Evolutionary conservation across 2,888 invertebrate genomes (phyloP).

Genomic region (Thymelicus acteon): DNA sequence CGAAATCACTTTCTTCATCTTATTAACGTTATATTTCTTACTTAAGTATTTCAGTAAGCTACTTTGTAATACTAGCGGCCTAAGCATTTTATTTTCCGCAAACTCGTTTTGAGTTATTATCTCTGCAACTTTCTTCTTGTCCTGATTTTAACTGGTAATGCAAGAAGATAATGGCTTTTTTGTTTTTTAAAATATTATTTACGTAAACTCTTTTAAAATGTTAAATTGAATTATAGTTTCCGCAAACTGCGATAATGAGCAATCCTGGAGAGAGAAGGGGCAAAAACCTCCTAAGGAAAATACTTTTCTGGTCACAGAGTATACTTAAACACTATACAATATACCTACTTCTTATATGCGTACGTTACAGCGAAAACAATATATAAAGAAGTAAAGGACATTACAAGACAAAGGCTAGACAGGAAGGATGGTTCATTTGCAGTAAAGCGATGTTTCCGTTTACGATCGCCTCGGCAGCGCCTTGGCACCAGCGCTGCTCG

Average conservation of each 20-base stretch:
- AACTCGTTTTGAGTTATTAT: constrained; percentile 1
- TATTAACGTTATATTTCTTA: constrained; percentile 43
- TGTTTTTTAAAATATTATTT: not conserved
- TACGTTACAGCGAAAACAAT: not conserved
- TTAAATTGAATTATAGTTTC: no score
- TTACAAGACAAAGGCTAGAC: constrained; percentile 35
- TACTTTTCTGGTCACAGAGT: no score
- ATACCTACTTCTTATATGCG: no score
- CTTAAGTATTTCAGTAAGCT: constrained; percentile 37
- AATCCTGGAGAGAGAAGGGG: no score
- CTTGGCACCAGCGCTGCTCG: constrained; percentile 23
- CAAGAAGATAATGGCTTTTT: not conserved
- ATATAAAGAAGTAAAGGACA: constrained; percentile 30
- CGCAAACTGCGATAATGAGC: no score
- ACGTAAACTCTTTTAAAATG: no score
- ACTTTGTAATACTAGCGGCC: constrained; percentile 6
- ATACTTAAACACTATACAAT: no score
- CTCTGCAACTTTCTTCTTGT: not conserved
- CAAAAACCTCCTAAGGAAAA: no score
- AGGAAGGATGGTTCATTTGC: constrained; percentile 33
- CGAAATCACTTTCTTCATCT: constrained; percentile 39
- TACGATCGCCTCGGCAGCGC: constrained; percentile 26
- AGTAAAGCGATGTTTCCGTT: constrained; percentile 35
- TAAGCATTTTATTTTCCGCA: not conserved
- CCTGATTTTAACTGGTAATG: not conserved